These are phyloP conservation scores for Acanthopagrus latus DNA, from an alignment of 2,797 vertebrate genomes.

Conservation along the genomic window DNA sequence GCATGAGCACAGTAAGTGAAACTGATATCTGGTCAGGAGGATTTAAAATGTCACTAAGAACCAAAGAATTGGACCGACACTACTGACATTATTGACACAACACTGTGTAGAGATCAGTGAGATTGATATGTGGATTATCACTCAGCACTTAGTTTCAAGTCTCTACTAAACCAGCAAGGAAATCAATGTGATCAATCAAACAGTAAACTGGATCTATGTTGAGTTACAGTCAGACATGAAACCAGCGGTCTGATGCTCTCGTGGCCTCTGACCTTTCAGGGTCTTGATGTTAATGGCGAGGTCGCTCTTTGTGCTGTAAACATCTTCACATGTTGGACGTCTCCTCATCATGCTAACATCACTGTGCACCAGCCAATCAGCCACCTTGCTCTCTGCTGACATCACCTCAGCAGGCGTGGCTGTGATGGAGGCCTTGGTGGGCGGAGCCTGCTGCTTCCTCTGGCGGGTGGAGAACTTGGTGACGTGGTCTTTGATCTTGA, in stretches of 20 bases:
- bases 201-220: background rate
- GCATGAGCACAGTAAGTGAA: too few species aligned
- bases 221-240: background rate
- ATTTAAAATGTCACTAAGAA: too few species aligned
- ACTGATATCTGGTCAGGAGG: too few species aligned
- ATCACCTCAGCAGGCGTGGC: constrained; percentile 87
- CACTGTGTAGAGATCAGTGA: too few species aligned
- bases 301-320: constrained; percentile 96
- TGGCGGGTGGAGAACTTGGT: constrained; percentile 96
- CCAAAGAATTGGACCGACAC: too few species aligned
- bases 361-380: constrained; percentile 96
- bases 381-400: constrained; percentile 94
- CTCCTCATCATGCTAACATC: constrained; percentile 92
- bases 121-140: too few species aligned
- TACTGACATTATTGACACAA: too few species aligned
- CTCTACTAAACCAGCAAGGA: background rate
- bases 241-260: background rate
- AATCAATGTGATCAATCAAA: background rate
- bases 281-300: constrained; percentile 90
- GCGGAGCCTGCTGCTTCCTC: constrained; percentile 70
- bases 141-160: background rate
- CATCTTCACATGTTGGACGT: constrained; percentile 88
- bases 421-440: constrained; percentile 67
- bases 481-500: constrained; percentile 97
- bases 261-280: constrained; percentile 87